These are phyloP conservation scores for Gymnorhina tibicen DNA, from an alignment of 2,113 vertebrate species.

Conservation along the genomic window DNA sequence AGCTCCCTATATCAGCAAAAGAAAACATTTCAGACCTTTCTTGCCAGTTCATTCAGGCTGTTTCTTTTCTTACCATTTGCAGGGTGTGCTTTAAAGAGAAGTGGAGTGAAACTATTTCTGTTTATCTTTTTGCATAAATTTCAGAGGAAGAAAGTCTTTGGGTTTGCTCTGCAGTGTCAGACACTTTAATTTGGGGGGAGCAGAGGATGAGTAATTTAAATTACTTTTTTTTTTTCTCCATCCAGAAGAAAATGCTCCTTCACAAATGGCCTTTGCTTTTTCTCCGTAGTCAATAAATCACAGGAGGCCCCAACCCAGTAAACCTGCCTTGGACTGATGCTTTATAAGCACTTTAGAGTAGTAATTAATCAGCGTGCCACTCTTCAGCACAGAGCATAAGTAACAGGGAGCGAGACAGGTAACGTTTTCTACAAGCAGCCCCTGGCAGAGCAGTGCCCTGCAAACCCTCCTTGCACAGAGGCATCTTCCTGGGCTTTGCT, in stretches of 20 bases:
- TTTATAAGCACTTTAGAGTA: conserved; percentile 60
- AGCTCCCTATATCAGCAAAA: neutral
- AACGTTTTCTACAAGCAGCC: neutral
- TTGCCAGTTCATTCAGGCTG: neutral
- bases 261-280: conserved; percentile 44
- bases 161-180: neutral
- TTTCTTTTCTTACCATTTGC: neutral
- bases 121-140: neutral
- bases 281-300: conserved; percentile 44
- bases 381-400: neutral
- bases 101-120: neutral
- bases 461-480: neutral
- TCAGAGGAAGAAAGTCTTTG: neutral
- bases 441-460: neutral
- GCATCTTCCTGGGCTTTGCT: neutral
- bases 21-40: neutral
- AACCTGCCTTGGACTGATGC: conserved; percentile 43
- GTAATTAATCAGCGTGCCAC: conserved; percentile 49
- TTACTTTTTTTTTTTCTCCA: neutral
- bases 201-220: neutral
- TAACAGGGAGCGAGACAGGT: neutral
- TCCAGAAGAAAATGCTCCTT: conserved; percentile 2
- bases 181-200: neutral
- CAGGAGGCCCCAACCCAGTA: conserved; percentile 48
- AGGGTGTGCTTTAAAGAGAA: neutral